These are phyloP conservation scores for Alethe castanea DNA, from an alignment of 2,113 vertebrate genomes.

Conservation along the genomic window DNA sequence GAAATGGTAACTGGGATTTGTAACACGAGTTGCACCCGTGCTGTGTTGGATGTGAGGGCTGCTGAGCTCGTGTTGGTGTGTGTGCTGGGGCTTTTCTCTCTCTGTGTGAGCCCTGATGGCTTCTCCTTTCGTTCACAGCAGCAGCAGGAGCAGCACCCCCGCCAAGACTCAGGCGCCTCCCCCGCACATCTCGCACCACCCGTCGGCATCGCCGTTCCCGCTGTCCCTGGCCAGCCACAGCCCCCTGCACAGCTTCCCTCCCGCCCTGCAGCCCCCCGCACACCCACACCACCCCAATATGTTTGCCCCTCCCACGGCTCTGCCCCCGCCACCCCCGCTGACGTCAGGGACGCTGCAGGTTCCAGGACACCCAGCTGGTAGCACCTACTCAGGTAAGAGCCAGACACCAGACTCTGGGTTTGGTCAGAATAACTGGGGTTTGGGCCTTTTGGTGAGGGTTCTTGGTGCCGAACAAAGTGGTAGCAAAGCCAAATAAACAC, in stretches of 20 bases:
- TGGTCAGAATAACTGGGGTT: not conserved
- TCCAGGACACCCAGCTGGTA: conserved; percentile 91
- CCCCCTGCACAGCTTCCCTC: conserved; percentile 86
- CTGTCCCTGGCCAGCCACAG: conserved; percentile 85
- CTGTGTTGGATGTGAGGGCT: rapidly evolving
- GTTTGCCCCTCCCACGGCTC: conserved; percentile 95
- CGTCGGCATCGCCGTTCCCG: conserved; percentile 83
- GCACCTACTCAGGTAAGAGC: conserved; percentile 90
- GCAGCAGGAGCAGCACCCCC: conserved; percentile 94
- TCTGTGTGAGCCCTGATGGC: not conserved
- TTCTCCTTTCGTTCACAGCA: conserved; percentile 73
- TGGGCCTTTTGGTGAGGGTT: not conserved
- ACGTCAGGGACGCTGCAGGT: conserved; percentile 93
- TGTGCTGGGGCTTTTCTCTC: not conserved
- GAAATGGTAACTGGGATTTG: not conserved
- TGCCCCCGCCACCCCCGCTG: conserved; percentile 96
- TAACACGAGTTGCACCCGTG: rapidly evolving
- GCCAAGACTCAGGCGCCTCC: conserved; percentile 85
- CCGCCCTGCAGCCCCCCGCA: conserved; percentile 85
- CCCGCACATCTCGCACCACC: conserved; percentile 82
- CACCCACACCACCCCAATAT: conserved; percentile 98
- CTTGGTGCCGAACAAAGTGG: rapidly evolving
- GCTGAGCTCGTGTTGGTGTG: not conserved
- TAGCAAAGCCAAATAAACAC: not conserved
- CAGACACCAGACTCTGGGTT: rapidly evolving